Conservation (phyloP, 2,113 vertebrate genomes). For the Barbus barbus region DNA sequence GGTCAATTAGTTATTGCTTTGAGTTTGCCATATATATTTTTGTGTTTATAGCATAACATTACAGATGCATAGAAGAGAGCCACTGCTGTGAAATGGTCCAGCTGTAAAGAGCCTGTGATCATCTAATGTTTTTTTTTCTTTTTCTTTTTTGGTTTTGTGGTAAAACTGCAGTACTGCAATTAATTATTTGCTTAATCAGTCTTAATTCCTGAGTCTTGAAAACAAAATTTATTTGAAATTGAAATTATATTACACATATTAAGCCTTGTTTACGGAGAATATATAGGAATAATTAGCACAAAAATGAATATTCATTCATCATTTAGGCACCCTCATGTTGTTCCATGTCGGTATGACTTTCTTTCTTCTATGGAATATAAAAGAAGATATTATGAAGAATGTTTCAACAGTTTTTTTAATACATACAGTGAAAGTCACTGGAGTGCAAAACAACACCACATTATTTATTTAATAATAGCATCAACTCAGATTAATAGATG, state of each 20-base stretch:
- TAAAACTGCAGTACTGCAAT: no score
- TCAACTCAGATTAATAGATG: no score
- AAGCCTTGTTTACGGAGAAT: neutral
- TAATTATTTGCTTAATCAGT: no score
- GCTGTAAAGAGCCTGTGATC: no score
- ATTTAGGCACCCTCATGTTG: neutral
- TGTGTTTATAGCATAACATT: neutral
- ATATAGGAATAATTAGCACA: no score
- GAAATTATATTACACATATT: neutral
- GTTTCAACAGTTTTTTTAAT: neutral
- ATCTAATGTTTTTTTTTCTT: no score
- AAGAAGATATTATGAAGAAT: neutral
- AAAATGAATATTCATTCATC: neutral
- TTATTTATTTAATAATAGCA: no score
- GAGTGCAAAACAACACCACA: no score
- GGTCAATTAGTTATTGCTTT: neutral
- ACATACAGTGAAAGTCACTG: neutral
- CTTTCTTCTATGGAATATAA: neutral
- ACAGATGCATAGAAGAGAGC: neutral
- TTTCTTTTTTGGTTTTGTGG: no score
- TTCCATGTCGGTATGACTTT: neutral
- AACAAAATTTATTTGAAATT: neutral
- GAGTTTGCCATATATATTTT: neutral
- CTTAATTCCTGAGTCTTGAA: neutral
- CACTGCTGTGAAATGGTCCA: neutral